Base-by-base conservation (phyloP, 2,888 invertebrate species). In the Epiblema foenella region DNA sequence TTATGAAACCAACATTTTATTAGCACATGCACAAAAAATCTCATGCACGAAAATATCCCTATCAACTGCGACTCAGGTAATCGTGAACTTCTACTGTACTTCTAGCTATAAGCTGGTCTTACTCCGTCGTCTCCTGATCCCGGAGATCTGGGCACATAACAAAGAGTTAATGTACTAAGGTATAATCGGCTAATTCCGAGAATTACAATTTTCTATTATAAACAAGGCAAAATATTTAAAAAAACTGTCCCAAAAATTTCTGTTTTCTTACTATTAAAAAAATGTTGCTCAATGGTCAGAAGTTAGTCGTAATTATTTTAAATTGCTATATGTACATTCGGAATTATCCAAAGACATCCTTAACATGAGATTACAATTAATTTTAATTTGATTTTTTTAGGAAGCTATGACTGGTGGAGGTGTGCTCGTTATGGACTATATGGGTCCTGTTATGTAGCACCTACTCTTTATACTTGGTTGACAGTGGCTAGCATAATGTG, bases 381-480 rank as follows among this genome's bases (percentile, higher is more conserved):
- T 24, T 15, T 29, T 10, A 8, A 20, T 73, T 73, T 29, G 52
- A n/a, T n/a, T 79, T 73, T 86, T 84, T 73, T 81, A 94, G 95
- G 91, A 54, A 90, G 89, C 74, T 96, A 95, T 83, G 96, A 96
- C 80, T 96, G 95, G 95, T 94, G 90, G 87, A 95, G 96, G 82
- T 95, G 95, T 75, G 87, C 95, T 49, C 94, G 97, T 73, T 98
- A 96, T 89, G 95, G 96, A 80, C 80, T 97, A 63, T 97, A 96
- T 86, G 97, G 97, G n/a, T 95, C 96, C 10, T 94, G 96, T 60
- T 97, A 96, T 86, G 96, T 97, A 20, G 97, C 97, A 0, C 97
- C 97, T 15, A 96, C 97, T 7, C 88, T 97, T 0, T 97, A 97
- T 81, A 94, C 95, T 69, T 97, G 97, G 97, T 91, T 98, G 59